phyloP scores from a whole-genome alignment of 92 coral and sea anemone species.

The Actinernus sp. region DNA sequence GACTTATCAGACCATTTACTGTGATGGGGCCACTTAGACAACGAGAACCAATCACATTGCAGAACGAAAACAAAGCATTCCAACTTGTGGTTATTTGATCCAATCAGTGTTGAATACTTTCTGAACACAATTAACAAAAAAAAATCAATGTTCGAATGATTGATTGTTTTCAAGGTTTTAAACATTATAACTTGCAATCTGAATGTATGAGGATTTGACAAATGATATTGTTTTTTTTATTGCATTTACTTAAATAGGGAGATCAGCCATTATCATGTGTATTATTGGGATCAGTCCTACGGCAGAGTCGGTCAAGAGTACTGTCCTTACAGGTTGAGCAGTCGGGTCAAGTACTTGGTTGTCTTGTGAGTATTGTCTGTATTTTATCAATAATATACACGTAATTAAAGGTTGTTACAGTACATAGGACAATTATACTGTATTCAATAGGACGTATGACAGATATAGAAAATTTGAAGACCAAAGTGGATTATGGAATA shows the following conservation, averaged over 20 bases:
- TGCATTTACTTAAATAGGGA: constrained; percentile 20
- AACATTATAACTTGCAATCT: background rate
- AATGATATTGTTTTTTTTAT: background rate
- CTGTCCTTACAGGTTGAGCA: constrained; percentile 64
- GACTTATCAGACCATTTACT: no score
- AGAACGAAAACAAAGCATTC: no score
- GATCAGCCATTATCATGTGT: constrained; percentile 73
- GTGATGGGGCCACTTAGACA: no score
- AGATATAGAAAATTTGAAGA: no score
- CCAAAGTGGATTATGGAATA: no score
- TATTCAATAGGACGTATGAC: no score
- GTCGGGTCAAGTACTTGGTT: constrained; percentile 79
- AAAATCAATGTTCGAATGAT: constrained; percentile 2
- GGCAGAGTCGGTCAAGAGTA: constrained; percentile 90
- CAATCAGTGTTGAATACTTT: no score
- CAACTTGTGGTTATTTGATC: no score
- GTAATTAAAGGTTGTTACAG: background rate
- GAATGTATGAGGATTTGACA: background rate
- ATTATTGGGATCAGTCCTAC: constrained; percentile 86
- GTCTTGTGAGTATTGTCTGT: constrained; percentile 79
- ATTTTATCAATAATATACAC: no score
- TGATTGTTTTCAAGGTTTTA: background rate
- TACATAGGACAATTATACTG: background rate
- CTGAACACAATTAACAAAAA: constrained; percentile 2
- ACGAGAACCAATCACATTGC: no score